phyloP scores from a whole-genome alignment of 2,113 vertebrate genomes.

The Cricetomys ansorgei region DNA sequence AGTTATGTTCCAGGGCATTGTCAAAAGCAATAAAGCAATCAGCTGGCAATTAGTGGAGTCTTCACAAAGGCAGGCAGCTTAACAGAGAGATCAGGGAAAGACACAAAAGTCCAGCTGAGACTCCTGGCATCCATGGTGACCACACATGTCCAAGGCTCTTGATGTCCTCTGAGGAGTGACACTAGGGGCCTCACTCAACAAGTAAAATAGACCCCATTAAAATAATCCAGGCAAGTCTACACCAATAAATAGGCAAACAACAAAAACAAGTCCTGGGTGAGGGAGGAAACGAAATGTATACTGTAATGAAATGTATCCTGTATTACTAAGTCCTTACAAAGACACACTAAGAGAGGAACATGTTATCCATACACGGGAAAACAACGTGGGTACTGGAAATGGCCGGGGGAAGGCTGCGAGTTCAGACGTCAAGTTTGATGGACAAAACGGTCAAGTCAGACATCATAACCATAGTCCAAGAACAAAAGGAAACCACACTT shows the following conservation, averaged over 20 bases:
- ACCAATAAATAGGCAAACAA: neutral
- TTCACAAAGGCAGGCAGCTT: slow-evolving; percentile 22
- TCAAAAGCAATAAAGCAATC: slow-evolving; percentile 50
- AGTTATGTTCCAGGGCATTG: slow-evolving; percentile 6
- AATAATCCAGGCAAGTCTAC: neutral
- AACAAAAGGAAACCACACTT: neutral
- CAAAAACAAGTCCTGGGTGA: neutral
- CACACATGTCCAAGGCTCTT: neutral
- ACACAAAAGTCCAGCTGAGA: neutral
- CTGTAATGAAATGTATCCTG: neutral
- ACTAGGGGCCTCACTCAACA: no score
- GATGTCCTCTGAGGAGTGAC: neutral
- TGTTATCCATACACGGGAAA: neutral
- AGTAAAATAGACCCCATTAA: neutral
- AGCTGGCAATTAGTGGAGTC: neutral
- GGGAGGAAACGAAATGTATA: neutral
- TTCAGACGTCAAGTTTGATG: neutral
- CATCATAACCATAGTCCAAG: slow-evolving; percentile 7
- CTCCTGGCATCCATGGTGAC: neutral
- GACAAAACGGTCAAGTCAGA: neutral
- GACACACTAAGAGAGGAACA: neutral
- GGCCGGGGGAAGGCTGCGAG: neutral
- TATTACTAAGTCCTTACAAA: neutral
- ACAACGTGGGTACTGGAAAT: neutral
- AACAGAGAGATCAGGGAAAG: neutral